Evolutionary conservation across 2,888 invertebrate species (phyloP).

Genomic region (Polymixis lichenea): DNA sequence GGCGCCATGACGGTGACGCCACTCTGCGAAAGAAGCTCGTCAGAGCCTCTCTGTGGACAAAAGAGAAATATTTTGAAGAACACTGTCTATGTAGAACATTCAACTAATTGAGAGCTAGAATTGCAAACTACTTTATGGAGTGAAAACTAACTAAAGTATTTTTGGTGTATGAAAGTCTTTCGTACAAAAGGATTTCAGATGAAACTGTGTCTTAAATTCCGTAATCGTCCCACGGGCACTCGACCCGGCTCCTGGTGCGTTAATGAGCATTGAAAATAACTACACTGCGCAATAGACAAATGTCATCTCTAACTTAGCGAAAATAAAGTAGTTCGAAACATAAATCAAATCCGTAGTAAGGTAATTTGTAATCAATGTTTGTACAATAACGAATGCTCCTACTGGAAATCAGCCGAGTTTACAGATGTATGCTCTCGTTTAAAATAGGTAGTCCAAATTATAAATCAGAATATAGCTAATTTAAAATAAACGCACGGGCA

Average conservation of each 20-base stretch:
- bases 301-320: neutral
- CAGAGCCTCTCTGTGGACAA: constrained; percentile 96
- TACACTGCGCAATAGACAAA: neutral
- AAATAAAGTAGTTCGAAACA: neutral
- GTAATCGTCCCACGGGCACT: neutral
- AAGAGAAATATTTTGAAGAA: constrained; percentile 19
- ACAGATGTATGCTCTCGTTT: constrained; percentile 6
- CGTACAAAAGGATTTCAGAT: neutral
- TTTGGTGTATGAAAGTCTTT: too few relatives aligned
- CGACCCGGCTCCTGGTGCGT: neutral
- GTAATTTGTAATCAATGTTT: constrained; percentile 11
- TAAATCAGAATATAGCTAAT: constrained; percentile 31
- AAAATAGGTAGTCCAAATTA: constrained; percentile 26
- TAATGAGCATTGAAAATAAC: neutral
- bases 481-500: constrained; percentile 24
- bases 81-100: neutral
- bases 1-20: constrained; percentile 98
- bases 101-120: neutral
- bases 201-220: neutral
- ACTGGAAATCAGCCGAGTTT: constrained; percentile 1
- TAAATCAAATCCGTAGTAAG: neutral
- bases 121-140: neutral
- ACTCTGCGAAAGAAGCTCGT: constrained; percentile 98
- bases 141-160: neutral
- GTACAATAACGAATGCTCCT: neutral